Percentiles rank a stretch among this genome's conserved stretches.
These are phyloP conservation scores for Nestor notabilis DNA, from an alignment of 2,113 vertebrate species.

Conservation along the genomic window DNA sequence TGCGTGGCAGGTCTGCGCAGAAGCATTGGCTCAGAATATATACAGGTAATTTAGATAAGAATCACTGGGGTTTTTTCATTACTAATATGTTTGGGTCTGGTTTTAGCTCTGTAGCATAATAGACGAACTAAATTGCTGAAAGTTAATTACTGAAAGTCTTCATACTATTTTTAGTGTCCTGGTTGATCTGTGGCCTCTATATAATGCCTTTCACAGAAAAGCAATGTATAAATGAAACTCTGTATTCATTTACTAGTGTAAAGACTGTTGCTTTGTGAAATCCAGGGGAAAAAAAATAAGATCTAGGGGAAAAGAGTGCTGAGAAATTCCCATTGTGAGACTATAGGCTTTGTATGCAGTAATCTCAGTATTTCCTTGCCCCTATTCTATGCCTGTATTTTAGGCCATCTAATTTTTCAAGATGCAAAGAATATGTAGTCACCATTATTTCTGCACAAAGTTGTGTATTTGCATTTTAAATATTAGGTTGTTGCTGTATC, in stretches of 20 bases:
- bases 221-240: not conserved
- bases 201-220: not conserved
- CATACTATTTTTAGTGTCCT: not conserved
- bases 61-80: not conserved
- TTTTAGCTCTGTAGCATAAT: not conserved
- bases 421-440: not conserved
- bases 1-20: constrained; percentile 96
- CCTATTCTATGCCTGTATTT: not conserved
- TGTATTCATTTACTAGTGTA: not conserved
- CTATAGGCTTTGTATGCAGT: not conserved
- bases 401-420: not conserved
- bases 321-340: not conserved
- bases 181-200: not conserved
- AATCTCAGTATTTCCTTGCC: not conserved
- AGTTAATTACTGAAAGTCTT: not conserved
- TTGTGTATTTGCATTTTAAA: not conserved
- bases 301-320: not conserved
- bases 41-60: constrained; percentile 84
- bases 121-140: not conserved
- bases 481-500: not conserved
- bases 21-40: constrained; percentile 89
- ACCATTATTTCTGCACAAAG: not conserved
- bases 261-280: not conserved
- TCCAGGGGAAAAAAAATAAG: not conserved
- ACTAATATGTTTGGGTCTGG: not conserved